Percentiles rank a stretch among this genome's conserved stretches.
These are phyloP conservation scores for Perithous albicinctus DNA, from an alignment of 2,888 invertebrate genomes.

Conservation along the genomic window DNA sequence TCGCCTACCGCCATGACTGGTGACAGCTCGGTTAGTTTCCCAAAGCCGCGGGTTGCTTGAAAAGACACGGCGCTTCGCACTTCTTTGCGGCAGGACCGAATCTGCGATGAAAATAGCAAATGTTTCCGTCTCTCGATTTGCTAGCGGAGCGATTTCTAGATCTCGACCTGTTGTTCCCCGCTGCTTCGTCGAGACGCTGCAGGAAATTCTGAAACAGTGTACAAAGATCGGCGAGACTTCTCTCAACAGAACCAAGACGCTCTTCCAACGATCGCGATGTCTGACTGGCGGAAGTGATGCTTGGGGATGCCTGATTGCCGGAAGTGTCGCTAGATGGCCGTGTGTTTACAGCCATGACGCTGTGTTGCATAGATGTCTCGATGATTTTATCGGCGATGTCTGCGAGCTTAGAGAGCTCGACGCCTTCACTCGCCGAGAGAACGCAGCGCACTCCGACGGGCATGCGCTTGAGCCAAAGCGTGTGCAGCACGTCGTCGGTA, in stretches of 20 bases:
- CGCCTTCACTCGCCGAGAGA: slow-evolving; percentile 36
- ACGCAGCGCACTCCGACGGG: slow-evolving; percentile 41
- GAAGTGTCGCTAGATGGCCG: neutral
- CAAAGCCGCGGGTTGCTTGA: neutral
- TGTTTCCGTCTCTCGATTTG: neutral
- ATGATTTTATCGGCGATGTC: slow-evolving; percentile 54
- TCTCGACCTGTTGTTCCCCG: neutral
- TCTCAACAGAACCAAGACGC: neutral
- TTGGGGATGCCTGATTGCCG: no score
- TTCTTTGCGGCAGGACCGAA: slow-evolving; percentile 13
- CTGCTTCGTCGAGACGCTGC: neutral
- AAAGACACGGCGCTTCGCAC: slow-evolving; percentile 6
- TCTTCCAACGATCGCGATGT: no score
- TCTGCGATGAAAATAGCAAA: slow-evolving; percentile 33
- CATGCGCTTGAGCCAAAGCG: slow-evolving; percentile 63
- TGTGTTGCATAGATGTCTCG: slow-evolving; percentile 15
- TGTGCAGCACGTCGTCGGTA: slow-evolving; percentile 55
- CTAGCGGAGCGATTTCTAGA: neutral
- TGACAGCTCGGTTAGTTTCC: slow-evolving; percentile 32
- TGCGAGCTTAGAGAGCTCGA: slow-evolving; percentile 41
- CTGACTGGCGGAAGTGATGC: no score
- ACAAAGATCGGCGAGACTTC: neutral
- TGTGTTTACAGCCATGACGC: neutral
- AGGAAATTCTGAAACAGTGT: neutral
- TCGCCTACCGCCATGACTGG: neutral